These are phyloP conservation scores for Silvanus unidentatus DNA, from an alignment of 2,888 invertebrate species.

Conservation along the genomic window DNA sequence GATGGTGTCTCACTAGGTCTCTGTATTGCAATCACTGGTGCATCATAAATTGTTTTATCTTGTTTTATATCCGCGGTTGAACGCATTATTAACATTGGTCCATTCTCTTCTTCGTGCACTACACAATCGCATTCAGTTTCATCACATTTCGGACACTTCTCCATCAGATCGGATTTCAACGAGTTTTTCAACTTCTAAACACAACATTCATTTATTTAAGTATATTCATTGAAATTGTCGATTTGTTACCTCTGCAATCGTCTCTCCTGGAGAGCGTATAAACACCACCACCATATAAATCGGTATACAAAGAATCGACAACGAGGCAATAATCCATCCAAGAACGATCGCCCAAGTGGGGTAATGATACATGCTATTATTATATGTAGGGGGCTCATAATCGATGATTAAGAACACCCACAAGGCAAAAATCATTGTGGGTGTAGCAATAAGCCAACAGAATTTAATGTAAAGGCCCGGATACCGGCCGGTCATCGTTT, in stretches of 20 bases:
- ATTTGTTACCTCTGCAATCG: conserved; percentile 60
- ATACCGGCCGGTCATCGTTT: conserved; percentile 80
- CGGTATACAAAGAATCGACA: conserved; percentile 81
- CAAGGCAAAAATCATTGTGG: conserved; percentile 73
- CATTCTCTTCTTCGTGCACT: conserved; percentile 39
- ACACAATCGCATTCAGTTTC: conserved; percentile 69
- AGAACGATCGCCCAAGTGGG: conserved; percentile 80
- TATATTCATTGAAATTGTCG: not conserved
- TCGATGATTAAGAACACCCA: conserved; percentile 87
- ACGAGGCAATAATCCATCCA: conserved; percentile 80
- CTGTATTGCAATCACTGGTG: not conserved
- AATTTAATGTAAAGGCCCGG: conserved; percentile 78
- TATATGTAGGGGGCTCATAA: conserved; percentile 79
- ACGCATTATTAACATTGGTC: conserved; percentile 35
- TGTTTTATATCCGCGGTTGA: conserved; percentile 19
- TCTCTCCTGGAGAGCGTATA: conserved; percentile 63
- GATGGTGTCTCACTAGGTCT: conserved; percentile 15
- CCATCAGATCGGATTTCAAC: conserved; percentile 68
- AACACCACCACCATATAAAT: conserved; percentile 70
- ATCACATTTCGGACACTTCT: conserved; percentile 64
- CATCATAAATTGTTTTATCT: not conserved
- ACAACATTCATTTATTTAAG: conserved; percentile 9
- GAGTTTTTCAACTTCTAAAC: conserved; percentile 71
- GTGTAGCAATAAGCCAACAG: conserved; percentile 80
- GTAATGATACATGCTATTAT: conserved; percentile 71